Conservation (phyloP, 2,888 invertebrate genomes). For the Synergus gifuensis region DNA sequence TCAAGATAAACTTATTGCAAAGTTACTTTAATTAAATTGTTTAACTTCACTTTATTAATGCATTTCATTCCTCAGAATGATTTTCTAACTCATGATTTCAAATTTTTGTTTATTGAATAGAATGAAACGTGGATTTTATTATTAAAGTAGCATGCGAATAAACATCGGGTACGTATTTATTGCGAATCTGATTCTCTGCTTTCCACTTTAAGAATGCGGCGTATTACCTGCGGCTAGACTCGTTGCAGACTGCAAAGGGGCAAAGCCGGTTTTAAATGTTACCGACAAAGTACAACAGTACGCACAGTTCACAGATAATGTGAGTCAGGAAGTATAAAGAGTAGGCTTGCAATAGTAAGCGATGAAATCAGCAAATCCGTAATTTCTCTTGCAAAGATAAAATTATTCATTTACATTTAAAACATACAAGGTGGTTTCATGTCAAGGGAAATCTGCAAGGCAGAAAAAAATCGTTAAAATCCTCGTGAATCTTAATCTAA, state of each 20-base stretch:
- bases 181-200: constrained; percentile 9
- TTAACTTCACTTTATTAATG: too few species aligned
- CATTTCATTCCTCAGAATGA: too few species aligned
- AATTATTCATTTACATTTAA: constrained; percentile 19
- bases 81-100: too few species aligned
- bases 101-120: neutral
- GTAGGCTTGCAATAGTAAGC: neutral
- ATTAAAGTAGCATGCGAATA: neutral
- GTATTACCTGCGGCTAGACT: constrained; percentile 6
- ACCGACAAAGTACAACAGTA: neutral
- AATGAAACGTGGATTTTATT: neutral
- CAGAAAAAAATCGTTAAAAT: neutral
- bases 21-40: too few species aligned
- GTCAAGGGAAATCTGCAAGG: neutral
- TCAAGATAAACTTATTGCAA: neutral
- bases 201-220: neutral
- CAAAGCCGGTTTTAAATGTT: constrained; percentile 15
- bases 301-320: neutral
- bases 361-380: neutral
- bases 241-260: neutral
- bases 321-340: constrained; percentile 29
- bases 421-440: neutral
- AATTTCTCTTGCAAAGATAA: neutral
- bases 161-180: neutral
- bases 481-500: too few species aligned